phyloP scores from a whole-genome alignment of 2,888 invertebrate genomes.

The Caenorhabditis doughertyi region DNA sequence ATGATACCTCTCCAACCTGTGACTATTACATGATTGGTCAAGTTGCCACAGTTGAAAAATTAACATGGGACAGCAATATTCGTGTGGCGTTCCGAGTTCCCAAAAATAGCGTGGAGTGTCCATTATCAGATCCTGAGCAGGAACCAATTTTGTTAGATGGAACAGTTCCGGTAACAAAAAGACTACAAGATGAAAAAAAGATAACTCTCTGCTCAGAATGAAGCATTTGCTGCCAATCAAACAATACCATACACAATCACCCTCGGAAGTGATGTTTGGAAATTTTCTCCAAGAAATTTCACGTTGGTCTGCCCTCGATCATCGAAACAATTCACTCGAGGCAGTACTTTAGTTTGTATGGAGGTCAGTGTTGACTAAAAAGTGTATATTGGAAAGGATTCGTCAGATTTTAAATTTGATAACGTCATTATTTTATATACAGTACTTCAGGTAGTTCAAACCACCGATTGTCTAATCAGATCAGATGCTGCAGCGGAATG shows the following conservation, averaged over 20 bases:
- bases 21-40: neutral
- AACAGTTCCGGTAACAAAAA: neutral
- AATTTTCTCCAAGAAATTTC: neutral
- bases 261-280: conserved; percentile 1
- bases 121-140: too few species aligned
- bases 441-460: conserved; percentile 6
- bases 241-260: neutral
- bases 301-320: neutral
- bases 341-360: neutral
- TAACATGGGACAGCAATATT: neutral
- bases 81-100: conserved; percentile 10
- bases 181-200: too few species aligned
- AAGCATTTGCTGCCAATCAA: neutral
- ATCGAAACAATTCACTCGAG: neutral
- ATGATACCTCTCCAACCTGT: neutral
- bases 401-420: too few species aligned
- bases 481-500: neutral
- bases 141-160: neutral
- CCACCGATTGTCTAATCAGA: neutral
- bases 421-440: too few species aligned
- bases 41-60: neutral
- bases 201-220: neutral
- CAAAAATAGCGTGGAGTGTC: too few species aligned
- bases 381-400: too few species aligned
- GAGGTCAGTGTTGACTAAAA: too few species aligned